A percentile compares a stretch with the other conserved stretches of the same genome.
Conservation (phyloP, 2,113 vertebrate species). For the Puma concolor region DNA sequence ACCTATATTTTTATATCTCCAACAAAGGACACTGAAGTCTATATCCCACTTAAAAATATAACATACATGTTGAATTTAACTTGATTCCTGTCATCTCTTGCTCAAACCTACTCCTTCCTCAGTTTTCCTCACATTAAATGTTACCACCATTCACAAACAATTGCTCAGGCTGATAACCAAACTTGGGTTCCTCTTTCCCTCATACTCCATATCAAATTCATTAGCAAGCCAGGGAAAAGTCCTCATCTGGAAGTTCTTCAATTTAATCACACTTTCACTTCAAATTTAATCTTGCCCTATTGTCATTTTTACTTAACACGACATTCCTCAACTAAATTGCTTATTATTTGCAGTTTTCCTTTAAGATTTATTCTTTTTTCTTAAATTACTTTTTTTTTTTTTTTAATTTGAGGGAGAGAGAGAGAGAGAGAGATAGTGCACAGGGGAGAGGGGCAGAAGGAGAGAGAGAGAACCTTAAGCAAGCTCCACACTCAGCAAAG, state of each 20-base stretch:
- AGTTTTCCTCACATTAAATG: not conserved
- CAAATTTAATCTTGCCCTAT: not conserved
- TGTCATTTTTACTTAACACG: not conserved
- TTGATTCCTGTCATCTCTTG: not conserved
- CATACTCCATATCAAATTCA: not conserved
- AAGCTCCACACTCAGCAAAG: too few species aligned
- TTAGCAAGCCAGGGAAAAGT: not conserved
- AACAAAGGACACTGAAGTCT: not conserved
- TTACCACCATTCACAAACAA: not conserved
- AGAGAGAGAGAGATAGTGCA: too few species aligned
- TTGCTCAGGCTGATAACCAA: conserved; percentile 1
- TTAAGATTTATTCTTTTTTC: not conserved
- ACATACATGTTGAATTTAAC: conserved; percentile 3
- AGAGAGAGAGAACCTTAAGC: too few species aligned
- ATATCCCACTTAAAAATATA: not conserved
- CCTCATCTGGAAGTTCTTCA: not conserved
- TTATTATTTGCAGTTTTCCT: conserved; percentile 37
- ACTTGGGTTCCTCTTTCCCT: not conserved
- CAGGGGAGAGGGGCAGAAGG: too few species aligned
- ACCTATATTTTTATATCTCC: not conserved
- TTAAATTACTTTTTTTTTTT: too few species aligned
- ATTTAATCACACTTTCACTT: not conserved
- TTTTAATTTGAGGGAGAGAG: too few species aligned
- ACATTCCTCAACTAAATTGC: not conserved
- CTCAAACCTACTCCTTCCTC: not conserved